Evolutionary conservation across 1,140 invertebrate genomes (phyloP).

Genomic region (Caenorhabditis briggsae): DNA sequence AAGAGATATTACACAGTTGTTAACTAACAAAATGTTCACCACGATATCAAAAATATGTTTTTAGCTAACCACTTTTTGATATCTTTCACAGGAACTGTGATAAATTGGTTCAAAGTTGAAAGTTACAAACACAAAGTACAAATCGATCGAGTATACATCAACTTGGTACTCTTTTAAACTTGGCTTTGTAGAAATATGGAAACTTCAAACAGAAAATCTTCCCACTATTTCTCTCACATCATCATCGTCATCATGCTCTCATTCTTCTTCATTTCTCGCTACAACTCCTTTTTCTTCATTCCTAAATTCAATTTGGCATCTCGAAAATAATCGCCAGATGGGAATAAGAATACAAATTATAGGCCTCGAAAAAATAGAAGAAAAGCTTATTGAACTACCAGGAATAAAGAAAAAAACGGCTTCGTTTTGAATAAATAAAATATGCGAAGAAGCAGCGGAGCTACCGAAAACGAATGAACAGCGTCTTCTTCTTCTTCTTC

Average conservation of each 20-base stretch:
- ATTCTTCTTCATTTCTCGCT: not conserved
- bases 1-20: no score
- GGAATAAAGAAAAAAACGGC: not conserved
- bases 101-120: no score
- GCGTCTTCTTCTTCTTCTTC: not conserved
- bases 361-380: not conserved
- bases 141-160: not conserved
- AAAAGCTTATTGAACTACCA: not conserved
- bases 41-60: no score
- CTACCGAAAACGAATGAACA: not conserved
- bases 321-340: slow-evolving; percentile 40
- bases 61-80: no score
- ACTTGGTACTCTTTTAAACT: not conserved
- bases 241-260: slow-evolving; percentile 23
- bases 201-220: not conserved
- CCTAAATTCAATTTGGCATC: not conserved
- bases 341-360: slow-evolving; percentile 50
- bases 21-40: no score
- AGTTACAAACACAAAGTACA: not conserved
- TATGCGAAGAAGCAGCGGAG: slow-evolving; percentile 6
- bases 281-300: not conserved
- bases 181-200: not conserved
- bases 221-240: not conserved
- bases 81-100: no score
- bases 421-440: slow-evolving; percentile 36